Conservation (phyloP, 2,888 invertebrate species). For the Craniophora ligustri region DNA sequence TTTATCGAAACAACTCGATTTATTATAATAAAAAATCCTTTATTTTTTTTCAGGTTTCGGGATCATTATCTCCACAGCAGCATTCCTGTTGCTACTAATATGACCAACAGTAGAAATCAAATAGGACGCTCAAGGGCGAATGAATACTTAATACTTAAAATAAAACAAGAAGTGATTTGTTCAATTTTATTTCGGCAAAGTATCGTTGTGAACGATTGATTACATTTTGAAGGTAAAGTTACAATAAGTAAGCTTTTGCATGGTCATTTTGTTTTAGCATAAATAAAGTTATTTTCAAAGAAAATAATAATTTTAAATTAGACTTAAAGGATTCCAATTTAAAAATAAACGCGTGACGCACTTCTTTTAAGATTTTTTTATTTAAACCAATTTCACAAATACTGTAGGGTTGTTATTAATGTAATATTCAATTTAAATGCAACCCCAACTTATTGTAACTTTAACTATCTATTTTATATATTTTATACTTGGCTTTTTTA, state of each 20-base stretch:
- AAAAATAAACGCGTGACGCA: too few species aligned
- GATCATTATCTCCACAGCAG: neutral
- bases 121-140: constrained; percentile 10
- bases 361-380: too few species aligned
- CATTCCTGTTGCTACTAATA: constrained; percentile 22
- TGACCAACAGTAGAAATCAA: constrained; percentile 25
- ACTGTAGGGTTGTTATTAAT: too few species aligned
- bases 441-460: constrained; percentile 32
- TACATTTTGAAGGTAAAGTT: constrained; percentile 35
- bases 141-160: constrained; percentile 66
- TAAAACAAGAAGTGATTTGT: constrained; percentile 63
- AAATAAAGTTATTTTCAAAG: neutral
- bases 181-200: constrained; percentile 72
- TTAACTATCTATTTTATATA: constrained; percentile 21
- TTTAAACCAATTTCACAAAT: too few species aligned
- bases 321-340: neutral
- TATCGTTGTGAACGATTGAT: constrained; percentile 68
- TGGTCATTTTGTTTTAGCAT: neutral
- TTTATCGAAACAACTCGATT: too few species aligned
- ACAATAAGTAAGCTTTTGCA: constrained; percentile 9
- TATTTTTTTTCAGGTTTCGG: constrained; percentile 26
- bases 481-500: constrained; percentile 44
- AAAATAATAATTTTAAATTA: neutral
- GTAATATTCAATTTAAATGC: too few species aligned
- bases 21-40: fast-evolving